Evolutionary conservation across 2,797 vertebrate species (phyloP), one percentile per base, ranked within the genome.

Genomic region (Propithecus deckenii): DNA sequence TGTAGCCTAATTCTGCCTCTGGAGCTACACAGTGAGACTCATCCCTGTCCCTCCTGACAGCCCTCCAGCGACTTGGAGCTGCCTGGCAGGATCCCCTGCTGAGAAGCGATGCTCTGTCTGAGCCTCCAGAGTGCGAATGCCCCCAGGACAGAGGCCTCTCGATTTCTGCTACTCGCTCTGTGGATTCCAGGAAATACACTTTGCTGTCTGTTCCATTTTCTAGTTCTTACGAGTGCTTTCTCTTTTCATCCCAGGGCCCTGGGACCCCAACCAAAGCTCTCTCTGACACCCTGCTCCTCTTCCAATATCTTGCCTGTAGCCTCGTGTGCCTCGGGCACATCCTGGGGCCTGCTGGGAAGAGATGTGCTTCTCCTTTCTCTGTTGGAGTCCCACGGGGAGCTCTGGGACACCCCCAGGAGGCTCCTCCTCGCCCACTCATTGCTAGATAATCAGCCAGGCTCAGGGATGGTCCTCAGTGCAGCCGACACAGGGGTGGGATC

Each of bases 1-100:
- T 32, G 3, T 61, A 92, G 86, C 69, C 76, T 88, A 78, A 96
- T 88, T 93, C 89, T 86, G n/a, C 78, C 78, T 61, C 86, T 25
- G 41, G 71, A 80, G 83, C 84, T 65, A 11, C 1, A 23, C 43
- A n/a, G 74, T 11, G n/a, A 94, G 85, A 93, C 38, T 87, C 63
- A 38, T 20, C 41, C 59, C n/a, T 92, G 23, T 75, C 50, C 61
- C n/a, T 92, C 86, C 67, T 69, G 86, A 88, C 61, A 95, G 79
- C 38, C 76, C 41, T 80, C 75, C 78, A 65, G 43, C 86, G n/a
- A 46, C 65, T 57, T 7, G 13, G 74, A 92, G 38, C 63, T 0
- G 0, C 79, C 85, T 75, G 81, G 78, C 59, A 88, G 69, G 46
- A 50, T 8, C 30, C 72, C 93, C 76, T 92, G 80, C 88, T 88